phyloP scores from a whole-genome alignment of 2,113 vertebrate genomes.

The Hippoglossus stenolepis region DNA sequence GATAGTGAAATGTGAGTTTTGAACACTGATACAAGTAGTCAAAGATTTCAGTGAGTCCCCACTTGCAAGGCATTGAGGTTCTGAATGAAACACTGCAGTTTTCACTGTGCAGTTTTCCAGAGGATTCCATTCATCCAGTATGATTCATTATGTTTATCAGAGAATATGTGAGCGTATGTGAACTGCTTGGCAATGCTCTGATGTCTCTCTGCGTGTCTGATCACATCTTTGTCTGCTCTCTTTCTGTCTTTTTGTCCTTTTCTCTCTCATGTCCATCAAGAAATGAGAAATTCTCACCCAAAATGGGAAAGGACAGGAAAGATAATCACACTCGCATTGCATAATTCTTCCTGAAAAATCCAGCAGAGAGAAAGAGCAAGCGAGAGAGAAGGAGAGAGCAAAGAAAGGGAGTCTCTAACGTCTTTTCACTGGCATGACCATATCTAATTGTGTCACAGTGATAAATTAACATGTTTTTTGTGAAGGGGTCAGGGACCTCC shows the following conservation, averaged over 20 bases:
- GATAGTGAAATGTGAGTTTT: neutral
- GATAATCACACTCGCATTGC: conserved; percentile 56
- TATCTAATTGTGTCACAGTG: conserved; percentile 82
- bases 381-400: conserved; percentile 48
- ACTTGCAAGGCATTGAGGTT: neutral
- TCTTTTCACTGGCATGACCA: conserved; percentile 75
- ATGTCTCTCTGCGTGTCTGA: conserved; percentile 73
- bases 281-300: conserved; percentile 72
- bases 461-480: conserved; percentile 81
- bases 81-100: neutral
- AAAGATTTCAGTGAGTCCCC: neutral
- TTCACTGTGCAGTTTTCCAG: conserved; percentile 5
- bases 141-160: conserved; percentile 29
- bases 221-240: conserved; percentile 67
- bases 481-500: conserved; percentile 70
- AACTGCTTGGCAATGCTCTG: conserved; percentile 53
- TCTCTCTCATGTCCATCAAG: conserved; percentile 53
- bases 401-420: conserved; percentile 62
- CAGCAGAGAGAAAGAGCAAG: conserved; percentile 42
- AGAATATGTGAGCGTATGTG: conserved; percentile 40
- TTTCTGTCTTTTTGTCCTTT: conserved; percentile 64
- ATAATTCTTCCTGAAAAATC: conserved; percentile 74
- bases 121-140: conserved; percentile 14
- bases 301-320: conserved; percentile 41
- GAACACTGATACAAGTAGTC: neutral